Base-by-base conservation (phyloP, 1,140 invertebrate genomes). In the Grapholita molesta region DNA sequence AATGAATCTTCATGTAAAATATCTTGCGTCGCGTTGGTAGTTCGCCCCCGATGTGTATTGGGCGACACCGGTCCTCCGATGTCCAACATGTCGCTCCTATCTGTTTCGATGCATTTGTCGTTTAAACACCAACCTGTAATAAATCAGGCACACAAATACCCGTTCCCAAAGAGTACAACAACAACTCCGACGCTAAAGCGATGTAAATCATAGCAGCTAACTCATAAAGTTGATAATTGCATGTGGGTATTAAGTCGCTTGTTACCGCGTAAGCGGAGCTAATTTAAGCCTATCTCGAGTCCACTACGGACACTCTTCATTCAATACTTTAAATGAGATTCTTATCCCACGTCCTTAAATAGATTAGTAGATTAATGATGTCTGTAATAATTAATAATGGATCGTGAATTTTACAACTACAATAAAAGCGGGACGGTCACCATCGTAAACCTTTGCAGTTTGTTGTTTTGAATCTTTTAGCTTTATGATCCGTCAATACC, bases 331-430 rank as follows among this genome's bases (percentile, higher is more conserved):
- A 91, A 91, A 91, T 88, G 86, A 91, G 89, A 91, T 91, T 85
- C 86, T 89, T 91, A 91, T 91, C 89, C 79, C 74, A 77, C 83
- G 78, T 86, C 87, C 87, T 89, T 91, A 88, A 91, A 91, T 91
- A 91, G 87, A 89, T 91, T 89, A 91, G 85, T 91, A 91, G 89
- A 91, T 91, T 91, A 91, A 91, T 91, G 89, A 88, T 89, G 85
- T 85, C 87, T 88, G 85, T 91, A 89, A 91, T 91, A 91, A 91
- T 91, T 89, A 91, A 91, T 91, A 91, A 91, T 91, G 87, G 87
- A 88, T 88, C 83, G 82, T 89, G 85, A 88, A 88, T 89, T 91
- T 91, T 89, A 91, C 85, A 89, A 89, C 87, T 87, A 88, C 82
- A 91, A 91, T 91, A 89, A 91, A 91, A 89, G 84, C 81, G 83